Evolutionary conservation across 2,797 vertebrate species (phyloP), one percentile per base, ranked within the genome.

Genomic region (Geotria australis): DNA sequence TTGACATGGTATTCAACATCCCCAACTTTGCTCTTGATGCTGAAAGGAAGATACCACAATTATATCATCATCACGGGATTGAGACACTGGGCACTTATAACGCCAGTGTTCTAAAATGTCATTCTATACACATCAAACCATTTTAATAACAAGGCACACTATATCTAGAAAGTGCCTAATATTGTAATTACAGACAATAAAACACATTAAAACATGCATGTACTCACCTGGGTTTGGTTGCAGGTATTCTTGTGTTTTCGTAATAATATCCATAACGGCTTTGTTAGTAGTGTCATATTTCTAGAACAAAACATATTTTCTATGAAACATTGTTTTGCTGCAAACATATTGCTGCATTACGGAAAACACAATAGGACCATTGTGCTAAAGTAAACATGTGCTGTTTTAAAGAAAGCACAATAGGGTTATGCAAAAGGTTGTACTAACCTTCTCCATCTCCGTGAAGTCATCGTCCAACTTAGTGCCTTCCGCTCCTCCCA

Each of bases 1-100:
- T 89, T 11, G 88, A 95, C 89, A 98, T 93, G 60, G 89, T 95
- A 73, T 84, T 95, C 66, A 96, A 89, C 89, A 98, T 98, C 70
- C 76, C 94, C 74, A 96, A 82, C 73, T 91, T 96, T 65, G 89
- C 88, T 74, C 89, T 79, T 68, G 89, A 86, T 62, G 89, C 89
- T 96, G 68, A 10, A 64, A 59, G 58, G 24, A 24, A 38, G 24
- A 38, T 38, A 38, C 24, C 24, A 38, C 24, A 38, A 38, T 38
- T 38, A 38, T 38, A 38, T 38, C 24, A 38, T 38, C 5, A 38
- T 38, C 38, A 38, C 24, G 38, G 24, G 24, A 24, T 38, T 38
- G 24, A 38, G 24, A 38, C 24, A 38, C 24, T 38, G 24, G 4
- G 38, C 24, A 38, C 24, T 38, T 38, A 38, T 24, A 38, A 38